These are phyloP conservation scores for Drosophila rufa DNA, from an alignment of 1,140 invertebrate species.

Conservation along the genomic window DNA sequence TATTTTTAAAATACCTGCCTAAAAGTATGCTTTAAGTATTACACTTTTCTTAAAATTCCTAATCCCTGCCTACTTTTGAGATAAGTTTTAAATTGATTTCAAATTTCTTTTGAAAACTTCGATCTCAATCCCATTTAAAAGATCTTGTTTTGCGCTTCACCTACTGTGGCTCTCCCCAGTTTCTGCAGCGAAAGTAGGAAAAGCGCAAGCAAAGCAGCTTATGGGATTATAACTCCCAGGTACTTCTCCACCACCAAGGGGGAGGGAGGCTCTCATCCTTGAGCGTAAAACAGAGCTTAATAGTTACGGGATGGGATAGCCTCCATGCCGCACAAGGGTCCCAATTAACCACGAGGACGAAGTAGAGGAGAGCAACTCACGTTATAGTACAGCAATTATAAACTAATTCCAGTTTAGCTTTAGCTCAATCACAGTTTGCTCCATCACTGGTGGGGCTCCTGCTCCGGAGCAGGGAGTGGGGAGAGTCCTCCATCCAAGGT, in stretches of 20 bases:
- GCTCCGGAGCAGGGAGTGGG: background rate
- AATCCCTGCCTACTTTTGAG: background rate
- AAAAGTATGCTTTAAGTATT: no score
- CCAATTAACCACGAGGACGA: conserved; percentile 38
- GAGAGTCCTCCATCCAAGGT: conserved; percentile 12
- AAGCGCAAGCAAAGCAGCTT: conserved; percentile 26
- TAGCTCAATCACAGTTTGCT: conserved; percentile 46
- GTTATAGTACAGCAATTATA: conserved; percentile 40
- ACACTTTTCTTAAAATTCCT: no score
- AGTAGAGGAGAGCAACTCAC: conserved; percentile 15
- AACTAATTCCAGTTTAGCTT: conserved; percentile 44
- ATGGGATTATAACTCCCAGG: conserved; percentile 42
- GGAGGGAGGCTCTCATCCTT: background rate
- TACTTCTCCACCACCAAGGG: background rate
- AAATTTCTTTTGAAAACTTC: background rate
- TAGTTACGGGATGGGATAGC: conserved; percentile 4
- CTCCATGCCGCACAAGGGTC: conserved; percentile 8
- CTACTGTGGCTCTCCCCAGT: background rate
- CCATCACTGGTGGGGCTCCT: conserved; percentile 27
- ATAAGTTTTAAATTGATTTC: background rate
- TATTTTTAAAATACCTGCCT: no score
- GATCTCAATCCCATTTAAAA: conserved; percentile 4
- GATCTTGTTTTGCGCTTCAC: background rate
- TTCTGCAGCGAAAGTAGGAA: conserved; percentile 11
- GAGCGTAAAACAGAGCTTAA: conserved; percentile 17